phyloP scores from a whole-genome alignment of 2,113 vertebrate species.

The Herpailurus yagouaroundi region DNA sequence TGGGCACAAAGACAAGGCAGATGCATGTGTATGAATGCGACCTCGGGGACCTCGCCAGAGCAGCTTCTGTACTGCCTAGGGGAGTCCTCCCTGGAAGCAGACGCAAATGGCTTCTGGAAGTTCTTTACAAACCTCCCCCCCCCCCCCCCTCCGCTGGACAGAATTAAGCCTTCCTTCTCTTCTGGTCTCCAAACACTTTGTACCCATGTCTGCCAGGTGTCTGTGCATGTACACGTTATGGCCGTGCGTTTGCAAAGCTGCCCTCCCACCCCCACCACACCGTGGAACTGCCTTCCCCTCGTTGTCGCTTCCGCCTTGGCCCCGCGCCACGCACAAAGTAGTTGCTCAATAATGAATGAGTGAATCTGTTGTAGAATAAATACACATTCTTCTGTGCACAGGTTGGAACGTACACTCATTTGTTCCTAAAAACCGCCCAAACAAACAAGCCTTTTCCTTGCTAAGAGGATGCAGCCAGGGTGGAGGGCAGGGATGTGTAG shows the following conservation, averaged over 20 bases:
- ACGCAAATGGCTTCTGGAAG: neutral
- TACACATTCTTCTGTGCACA: neutral
- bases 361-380: slow-evolving; percentile 39
- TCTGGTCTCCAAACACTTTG: neutral
- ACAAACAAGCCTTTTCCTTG: neutral
- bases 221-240: neutral
- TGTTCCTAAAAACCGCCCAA: neutral
- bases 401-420: neutral
- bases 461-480: neutral
- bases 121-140: neutral
- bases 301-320: neutral
- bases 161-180: neutral
- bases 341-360: slow-evolving; percentile 64
- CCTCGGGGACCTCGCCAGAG: neutral
- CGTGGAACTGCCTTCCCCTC: neutral
- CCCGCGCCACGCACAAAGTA: neutral
- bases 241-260: fast-evolving
- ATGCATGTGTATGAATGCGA: neutral
- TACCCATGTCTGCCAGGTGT: fast-evolving
- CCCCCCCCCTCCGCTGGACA: neutral
- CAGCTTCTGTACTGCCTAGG: neutral
- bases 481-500: neutral
- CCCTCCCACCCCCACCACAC: neutral
- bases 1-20: neutral
- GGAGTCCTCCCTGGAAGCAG: neutral